Percentiles rank a stretch among this genome's conserved stretches.
These are phyloP conservation scores for Forbesichthys agassizii DNA, from an alignment of 2,113 vertebrate species.

Conservation along the genomic window DNA sequence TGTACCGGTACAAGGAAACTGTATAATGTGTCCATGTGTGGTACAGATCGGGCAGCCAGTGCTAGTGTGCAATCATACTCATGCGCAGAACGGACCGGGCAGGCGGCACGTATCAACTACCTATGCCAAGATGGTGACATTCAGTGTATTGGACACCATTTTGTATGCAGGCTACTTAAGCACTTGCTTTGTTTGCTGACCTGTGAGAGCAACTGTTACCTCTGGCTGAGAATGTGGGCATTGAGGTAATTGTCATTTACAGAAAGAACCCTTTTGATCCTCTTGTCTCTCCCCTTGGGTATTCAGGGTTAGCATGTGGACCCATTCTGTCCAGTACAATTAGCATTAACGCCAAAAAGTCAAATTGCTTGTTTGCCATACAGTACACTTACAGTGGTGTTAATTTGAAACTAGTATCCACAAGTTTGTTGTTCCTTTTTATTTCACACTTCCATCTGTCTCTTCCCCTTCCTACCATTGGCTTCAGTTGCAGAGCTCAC, in stretches of 20 bases:
- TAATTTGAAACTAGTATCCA: conserved; percentile 42
- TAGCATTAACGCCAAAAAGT: conserved; percentile 38
- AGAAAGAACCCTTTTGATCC: conserved; percentile 19
- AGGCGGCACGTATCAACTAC: background rate
- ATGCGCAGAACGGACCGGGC: no score
- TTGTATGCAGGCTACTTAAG: conserved; percentile 50
- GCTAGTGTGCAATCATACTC: no score
- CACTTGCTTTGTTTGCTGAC: conserved; percentile 39
- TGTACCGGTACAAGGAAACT: no score
- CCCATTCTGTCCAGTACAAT: conserved; percentile 18
- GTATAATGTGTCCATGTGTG: no score
- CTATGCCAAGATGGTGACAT: background rate
- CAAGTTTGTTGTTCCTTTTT: no score
- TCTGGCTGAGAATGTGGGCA: conserved; percentile 30
- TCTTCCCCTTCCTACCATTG: conserved; percentile 16
- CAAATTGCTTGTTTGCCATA: conserved; percentile 25
- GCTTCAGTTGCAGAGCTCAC: conserved; percentile 3
- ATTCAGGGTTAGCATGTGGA: conserved; percentile 15
- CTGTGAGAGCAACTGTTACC: conserved; percentile 59
- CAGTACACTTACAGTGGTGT: conserved; percentile 35
- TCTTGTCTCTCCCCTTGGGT: conserved; percentile 8
- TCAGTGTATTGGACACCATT: conserved; percentile 22
- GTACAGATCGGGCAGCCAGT: no score
- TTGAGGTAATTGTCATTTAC: conserved; percentile 25
- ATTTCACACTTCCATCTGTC: background rate